Evolutionary conservation across 2,797 vertebrate genomes (phyloP).

Genomic region (Sebastes umbrosus): DNA sequence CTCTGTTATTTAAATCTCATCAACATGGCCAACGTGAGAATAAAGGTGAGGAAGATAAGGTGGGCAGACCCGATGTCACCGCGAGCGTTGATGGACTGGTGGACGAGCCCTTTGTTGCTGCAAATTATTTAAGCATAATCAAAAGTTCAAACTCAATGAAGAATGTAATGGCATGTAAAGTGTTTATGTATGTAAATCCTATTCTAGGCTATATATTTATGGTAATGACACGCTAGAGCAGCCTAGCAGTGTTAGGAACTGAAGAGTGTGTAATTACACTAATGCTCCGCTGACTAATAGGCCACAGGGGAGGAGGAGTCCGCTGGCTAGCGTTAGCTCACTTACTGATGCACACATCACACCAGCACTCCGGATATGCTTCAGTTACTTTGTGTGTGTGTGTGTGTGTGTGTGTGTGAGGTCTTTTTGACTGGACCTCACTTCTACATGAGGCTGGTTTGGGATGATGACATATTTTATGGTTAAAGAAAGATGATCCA

Average conservation of each 20-base stretch:
- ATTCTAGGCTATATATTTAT: constrained; percentile 75
- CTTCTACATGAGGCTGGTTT: background rate
- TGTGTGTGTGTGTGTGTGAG: background rate
- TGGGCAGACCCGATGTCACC: background rate
- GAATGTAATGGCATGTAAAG: constrained; percentile 72
- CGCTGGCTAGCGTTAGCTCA: constrained; percentile 56
- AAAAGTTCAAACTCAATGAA: constrained; percentile 69
- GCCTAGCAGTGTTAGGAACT: constrained; percentile 65
- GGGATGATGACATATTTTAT: background rate
- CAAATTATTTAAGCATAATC: constrained; percentile 61
- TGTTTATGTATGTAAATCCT: constrained; percentile 79
- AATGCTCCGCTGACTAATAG: constrained; percentile 75
- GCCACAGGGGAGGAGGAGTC: constrained; percentile 70
- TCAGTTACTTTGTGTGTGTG: background rate
- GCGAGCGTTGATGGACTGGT: constrained; percentile 37
- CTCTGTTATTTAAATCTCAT: background rate
- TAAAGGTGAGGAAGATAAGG: background rate
- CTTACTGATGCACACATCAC: constrained; percentile 45
- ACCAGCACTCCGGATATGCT: constrained; percentile 12
- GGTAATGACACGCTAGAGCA: constrained; percentile 73
- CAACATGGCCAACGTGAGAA: background rate
- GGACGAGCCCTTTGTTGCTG: constrained; percentile 36
- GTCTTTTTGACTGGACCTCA: background rate
- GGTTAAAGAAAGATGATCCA: background rate
- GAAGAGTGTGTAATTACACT: constrained; percentile 81